phyloP scores from a whole-genome alignment of 2,888 invertebrate species.

The Meandrusa payeni region DNA sequence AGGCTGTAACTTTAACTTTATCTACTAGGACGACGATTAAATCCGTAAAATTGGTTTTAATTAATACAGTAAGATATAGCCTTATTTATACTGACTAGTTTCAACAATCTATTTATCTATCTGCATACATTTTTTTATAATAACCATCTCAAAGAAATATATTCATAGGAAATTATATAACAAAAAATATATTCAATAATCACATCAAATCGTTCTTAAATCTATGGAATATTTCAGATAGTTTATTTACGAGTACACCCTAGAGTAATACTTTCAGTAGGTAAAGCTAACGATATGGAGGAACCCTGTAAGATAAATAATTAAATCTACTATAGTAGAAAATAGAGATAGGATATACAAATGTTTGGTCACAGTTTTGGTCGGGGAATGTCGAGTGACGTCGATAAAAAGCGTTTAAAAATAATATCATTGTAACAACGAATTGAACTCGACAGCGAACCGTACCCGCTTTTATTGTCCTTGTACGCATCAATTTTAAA shows the following conservation, averaged over 20 bases:
- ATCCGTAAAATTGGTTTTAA: too few relatives aligned
- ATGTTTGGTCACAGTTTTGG: slow-evolving; percentile 68
- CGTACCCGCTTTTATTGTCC: slow-evolving; percentile 67
- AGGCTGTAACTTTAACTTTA: too few relatives aligned
- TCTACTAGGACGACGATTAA: too few relatives aligned
- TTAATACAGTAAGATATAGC: too few relatives aligned
- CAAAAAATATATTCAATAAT: slow-evolving; percentile 45
- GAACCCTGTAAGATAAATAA: slow-evolving; percentile 76
- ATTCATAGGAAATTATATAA: slow-evolving; percentile 29
- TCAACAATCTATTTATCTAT: slow-evolving; percentile 27
- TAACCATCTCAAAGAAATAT: slow-evolving; percentile 28
- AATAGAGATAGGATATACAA: slow-evolving; percentile 61
- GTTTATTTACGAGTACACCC: slow-evolving; percentile 57
- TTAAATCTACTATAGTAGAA: slow-evolving; percentile 64
- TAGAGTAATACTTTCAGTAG: slow-evolving; percentile 75
- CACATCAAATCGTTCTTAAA: slow-evolving; percentile 49
- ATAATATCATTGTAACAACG: slow-evolving; percentile 54
- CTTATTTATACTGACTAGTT: slow-evolving; percentile 26
- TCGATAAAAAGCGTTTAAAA: slow-evolving; percentile 61
- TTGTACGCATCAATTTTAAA: slow-evolving; percentile 30
- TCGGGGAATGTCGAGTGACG: slow-evolving; percentile 57
- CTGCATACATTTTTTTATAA: slow-evolving; percentile 23
- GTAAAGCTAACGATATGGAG: slow-evolving; percentile 80
- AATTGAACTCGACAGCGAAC: slow-evolving; percentile 57
- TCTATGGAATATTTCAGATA: slow-evolving; percentile 71